phyloP scores from a whole-genome alignment of 2,113 vertebrate genomes.

The Pituophis catenifer region DNA sequence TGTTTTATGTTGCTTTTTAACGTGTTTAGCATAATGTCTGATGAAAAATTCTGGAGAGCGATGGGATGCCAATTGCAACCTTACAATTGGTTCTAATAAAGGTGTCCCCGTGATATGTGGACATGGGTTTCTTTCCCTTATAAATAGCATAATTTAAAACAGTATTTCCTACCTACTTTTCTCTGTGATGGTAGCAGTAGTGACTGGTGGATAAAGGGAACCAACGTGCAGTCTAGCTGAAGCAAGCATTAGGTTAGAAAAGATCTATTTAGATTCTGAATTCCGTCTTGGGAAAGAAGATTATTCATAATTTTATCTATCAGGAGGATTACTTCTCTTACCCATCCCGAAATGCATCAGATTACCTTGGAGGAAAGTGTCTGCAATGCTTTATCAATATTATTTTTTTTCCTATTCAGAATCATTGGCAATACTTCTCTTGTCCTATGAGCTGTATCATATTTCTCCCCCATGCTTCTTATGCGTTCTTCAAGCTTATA shows the following conservation, averaged over 20 bases:
- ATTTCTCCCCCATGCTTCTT: not conserved
- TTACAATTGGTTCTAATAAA: not conserved
- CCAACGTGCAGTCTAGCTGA: not conserved
- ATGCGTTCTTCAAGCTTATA: slow-evolving; percentile 7
- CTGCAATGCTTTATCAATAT: not conserved
- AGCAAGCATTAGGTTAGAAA: not conserved
- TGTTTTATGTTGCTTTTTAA: not conserved
- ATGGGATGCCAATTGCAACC: not conserved
- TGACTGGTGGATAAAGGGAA: not conserved
- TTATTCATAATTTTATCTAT: not conserved
- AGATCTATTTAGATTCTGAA: not conserved
- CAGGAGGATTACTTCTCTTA: not conserved
- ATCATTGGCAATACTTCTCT: not conserved
- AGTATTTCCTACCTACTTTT: not conserved
- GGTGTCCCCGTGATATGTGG: not conserved
- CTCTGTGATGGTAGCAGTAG: not conserved
- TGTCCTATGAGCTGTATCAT: not conserved
- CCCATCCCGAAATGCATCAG: not conserved
- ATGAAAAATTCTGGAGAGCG: not conserved
- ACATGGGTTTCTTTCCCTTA: not conserved
- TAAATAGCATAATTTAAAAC: not conserved
- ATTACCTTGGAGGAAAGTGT: not conserved
- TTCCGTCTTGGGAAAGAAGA: not conserved
- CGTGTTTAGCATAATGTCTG: not conserved
- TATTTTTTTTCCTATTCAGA: not conserved